A percentile compares a stretch with the other conserved stretches of the same genome.
phyloP scores from a whole-genome alignment of 2,797 vertebrate genomes.

The Trichosurus vulpecula region DNA sequence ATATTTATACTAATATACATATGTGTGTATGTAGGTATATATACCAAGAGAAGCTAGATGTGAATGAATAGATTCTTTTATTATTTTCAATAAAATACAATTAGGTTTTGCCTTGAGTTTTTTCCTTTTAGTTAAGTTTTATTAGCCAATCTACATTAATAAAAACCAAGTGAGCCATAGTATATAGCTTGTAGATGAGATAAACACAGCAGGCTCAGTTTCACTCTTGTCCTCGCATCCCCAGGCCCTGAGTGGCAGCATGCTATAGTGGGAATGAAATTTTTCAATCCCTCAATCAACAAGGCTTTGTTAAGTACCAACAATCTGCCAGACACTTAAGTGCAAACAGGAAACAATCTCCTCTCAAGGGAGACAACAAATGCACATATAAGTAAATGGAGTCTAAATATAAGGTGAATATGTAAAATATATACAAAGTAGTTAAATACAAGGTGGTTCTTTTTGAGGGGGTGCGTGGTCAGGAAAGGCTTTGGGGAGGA shows the following conservation, averaged over 20 bases:
- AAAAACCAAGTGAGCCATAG: background rate
- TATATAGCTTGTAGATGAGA: background rate
- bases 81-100: conserved; percentile 40
- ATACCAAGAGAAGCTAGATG: background rate
- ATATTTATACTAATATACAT: too few relatives aligned
- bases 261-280: background rate
- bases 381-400: background rate
- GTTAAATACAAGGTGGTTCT: background rate
- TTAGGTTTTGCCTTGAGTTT: conserved; percentile 43
- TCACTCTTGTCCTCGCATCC: background rate
- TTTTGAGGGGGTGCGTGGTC: accelerated
- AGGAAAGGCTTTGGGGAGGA: background rate
- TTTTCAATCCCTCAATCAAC: background rate
- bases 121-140: background rate
- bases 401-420: background rate
- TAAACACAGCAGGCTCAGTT: background rate
- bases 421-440: background rate
- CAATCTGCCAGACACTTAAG: background rate
- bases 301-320: background rate
- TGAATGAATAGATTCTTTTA: background rate
- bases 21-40: background rate
- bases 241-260: background rate
- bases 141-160: background rate
- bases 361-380: background rate
- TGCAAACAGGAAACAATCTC: background rate